Conservation (phyloP, 2,113 vertebrate genomes). For the Dipodomys ordii region DNA sequence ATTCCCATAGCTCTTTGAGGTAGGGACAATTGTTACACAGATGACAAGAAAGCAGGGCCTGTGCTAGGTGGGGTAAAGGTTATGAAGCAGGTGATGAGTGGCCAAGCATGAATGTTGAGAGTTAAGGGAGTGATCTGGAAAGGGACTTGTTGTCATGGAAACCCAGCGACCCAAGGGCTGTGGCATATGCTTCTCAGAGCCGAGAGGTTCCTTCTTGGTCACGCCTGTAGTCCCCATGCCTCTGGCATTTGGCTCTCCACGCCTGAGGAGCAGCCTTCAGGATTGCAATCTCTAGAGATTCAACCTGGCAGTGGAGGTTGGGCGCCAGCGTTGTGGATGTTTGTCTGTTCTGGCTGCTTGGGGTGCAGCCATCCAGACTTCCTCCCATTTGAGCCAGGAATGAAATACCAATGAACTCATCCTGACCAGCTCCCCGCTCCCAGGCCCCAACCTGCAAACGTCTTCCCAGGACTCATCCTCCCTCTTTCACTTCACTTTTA, state of each 20-base stretch:
- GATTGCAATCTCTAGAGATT: background rate
- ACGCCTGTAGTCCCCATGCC: background rate
- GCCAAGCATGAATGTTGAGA: background rate
- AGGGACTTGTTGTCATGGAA: background rate
- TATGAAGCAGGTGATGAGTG: background rate
- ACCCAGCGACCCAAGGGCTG: background rate
- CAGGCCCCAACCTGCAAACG: too few species aligned
- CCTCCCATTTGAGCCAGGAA: background rate
- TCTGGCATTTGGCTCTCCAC: too few species aligned
- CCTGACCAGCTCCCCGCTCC: background rate
- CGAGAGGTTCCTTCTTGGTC: background rate
- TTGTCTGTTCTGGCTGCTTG: background rate
- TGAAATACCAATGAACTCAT: background rate
- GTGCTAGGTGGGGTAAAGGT: background rate
- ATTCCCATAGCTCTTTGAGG: background rate
- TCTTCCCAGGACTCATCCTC: background rate
- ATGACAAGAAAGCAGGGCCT: background rate
- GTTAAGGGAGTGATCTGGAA: background rate
- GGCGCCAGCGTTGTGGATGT: background rate
- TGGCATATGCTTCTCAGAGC: background rate
- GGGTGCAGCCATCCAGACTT: background rate
- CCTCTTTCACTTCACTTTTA: background rate
- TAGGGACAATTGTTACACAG: background rate
- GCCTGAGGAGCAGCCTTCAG: background rate
- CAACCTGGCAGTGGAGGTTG: background rate